Percentiles rank a stretch among this genome's conserved stretches.
Conservation (phyloP, 2,888 invertebrate genomes). For the Coleophora deauratella region DNA sequence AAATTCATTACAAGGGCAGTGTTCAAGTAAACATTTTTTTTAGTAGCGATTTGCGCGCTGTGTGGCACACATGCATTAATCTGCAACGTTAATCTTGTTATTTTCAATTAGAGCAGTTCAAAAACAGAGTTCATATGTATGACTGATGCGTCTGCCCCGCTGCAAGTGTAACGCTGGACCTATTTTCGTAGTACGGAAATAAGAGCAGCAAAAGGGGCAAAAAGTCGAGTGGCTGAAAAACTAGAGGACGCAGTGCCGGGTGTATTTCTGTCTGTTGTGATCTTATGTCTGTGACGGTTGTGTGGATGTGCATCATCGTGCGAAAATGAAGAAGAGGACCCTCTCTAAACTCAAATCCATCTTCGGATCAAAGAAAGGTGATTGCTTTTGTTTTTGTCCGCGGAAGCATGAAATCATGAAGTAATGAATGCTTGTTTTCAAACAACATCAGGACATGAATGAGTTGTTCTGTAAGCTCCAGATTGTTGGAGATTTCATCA, state of each 20-base stretch:
- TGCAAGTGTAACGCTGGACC: constrained; percentile 67
- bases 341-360: constrained; percentile 63
- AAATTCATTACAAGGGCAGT: constrained; percentile 23
- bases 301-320: constrained; percentile 17
- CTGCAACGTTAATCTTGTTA: constrained; percentile 3
- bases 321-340: constrained; percentile 63
- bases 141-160: constrained; percentile 64
- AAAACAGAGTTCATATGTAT: constrained; percentile 31
- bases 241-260: constrained; percentile 63
- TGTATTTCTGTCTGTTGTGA: constrained; percentile 65
- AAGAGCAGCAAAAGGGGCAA: constrained; percentile 73
- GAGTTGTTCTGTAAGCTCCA: constrained; percentile 2
- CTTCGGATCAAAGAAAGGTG: constrained; percentile 65
- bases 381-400: constrained; percentile 13
- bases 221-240: constrained; percentile 66
- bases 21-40: constrained; percentile 9
- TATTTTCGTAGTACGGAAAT: constrained; percentile 75
- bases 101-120: constrained; percentile 3
- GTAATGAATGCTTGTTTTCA: neutral
- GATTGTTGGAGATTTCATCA: constrained; percentile 20
- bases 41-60: no score
- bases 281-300: constrained; percentile 48
- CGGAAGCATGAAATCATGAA: no score
- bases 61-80: constrained; percentile 1
- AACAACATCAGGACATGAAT: constrained; percentile 5